These are phyloP conservation scores for Synergus gifuensis DNA, from an alignment of 2,888 invertebrate species.

Conservation along the genomic window DNA sequence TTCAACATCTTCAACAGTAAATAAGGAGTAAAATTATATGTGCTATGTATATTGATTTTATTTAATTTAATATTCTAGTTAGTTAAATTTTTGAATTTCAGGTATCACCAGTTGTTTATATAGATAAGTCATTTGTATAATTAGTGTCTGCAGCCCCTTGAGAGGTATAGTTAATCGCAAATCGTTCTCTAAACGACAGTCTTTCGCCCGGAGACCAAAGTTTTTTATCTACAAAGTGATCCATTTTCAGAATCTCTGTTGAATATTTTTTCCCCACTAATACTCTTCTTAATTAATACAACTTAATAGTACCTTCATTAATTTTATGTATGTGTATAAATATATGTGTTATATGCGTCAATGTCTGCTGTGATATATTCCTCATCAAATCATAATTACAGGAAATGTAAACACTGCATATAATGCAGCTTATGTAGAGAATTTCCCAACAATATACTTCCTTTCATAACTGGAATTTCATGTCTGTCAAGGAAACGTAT, in stretches of 20 bases:
- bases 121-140: neutral
- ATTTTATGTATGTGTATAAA: too few relatives aligned
- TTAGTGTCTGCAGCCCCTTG: neutral
- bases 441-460: neutral
- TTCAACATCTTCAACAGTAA: neutral
- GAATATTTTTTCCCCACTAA: neutral
- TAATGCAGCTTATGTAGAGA: constrained; percentile 6
- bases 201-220: neutral
- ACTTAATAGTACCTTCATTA: neutral
- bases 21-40: neutral
- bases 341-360: neutral
- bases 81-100: neutral
- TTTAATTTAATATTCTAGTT: neutral
- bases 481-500: neutral
- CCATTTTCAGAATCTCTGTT: neutral
- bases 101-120: neutral
- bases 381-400: neutral
- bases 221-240: neutral
- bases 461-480: constrained; percentile 2
- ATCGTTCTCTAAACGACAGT: neutral
- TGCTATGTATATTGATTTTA: too few relatives aligned
- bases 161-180: neutral
- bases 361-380: neutral
- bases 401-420: neutral
- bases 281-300: neutral